Base-by-base conservation (phyloP, 2,113 vertebrate species). In the Heterotilapia buettikoferi region DNA sequence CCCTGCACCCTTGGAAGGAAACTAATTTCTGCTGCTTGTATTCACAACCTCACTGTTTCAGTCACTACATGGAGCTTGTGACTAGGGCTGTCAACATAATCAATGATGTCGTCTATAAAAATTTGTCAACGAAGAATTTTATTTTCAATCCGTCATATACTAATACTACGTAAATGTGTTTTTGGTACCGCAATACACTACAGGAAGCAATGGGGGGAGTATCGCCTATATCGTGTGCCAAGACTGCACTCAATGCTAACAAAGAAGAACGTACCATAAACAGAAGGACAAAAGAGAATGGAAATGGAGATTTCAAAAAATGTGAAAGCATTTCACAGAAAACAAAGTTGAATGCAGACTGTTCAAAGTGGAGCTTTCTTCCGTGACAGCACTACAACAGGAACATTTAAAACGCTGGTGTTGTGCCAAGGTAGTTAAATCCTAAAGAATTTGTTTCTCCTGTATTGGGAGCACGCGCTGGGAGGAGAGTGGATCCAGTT, bases 151-250 rank as follows among this genome's bases (percentile, higher is more conserved):
- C 1, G 18, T 52, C 50, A 52, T 1, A 2, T 52, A 52, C 50
- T 52, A 52, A 52, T 52, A 52, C 50, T n/a, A 52, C 5, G 5
- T 3, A 52, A 52, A 52, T 9, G 50, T n/a, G 50, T 52, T 52
- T 52, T 52, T 52, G 50, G 50, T 52, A 52, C 50, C 8, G 2
- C 18, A 52, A 52, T 52, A n/a, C 50, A 52, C 19, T 52, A 52
- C 50, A 52, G 50, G 19, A 52, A 52, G 50, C 47, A 50, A 19
- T 19, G 47, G 47, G 47, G 47, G 47, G 16, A 9, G 47, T 52
- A 52, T 52, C 0, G 7, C 47, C 47, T 19, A 50, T 50, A 1
- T 50, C 0, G 47, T n/a, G 18, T 52, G 18, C 7, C 16, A 50
- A 50, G 45, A 47, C 13, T 45, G 13, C 43, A 45, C 43, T 45